Conservation (phyloP, 2,113 vertebrate genomes). For the Bombycilla garrulus region DNA sequence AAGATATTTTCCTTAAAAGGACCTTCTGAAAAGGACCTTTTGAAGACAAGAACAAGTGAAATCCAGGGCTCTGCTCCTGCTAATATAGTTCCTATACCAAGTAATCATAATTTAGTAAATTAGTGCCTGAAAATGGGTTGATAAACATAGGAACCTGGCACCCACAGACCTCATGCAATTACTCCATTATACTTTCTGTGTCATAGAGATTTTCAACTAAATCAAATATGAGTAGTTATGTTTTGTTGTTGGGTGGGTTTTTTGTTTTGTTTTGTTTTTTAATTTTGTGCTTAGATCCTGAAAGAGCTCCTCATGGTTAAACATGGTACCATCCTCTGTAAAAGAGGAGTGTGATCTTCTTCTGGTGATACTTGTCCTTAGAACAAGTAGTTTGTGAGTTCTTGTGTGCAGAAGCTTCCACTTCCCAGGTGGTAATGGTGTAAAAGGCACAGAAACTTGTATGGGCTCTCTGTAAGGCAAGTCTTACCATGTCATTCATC, state of each 20-base stretch:
- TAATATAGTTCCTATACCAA: slow-evolving; percentile 16
- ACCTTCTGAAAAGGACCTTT: background rate
- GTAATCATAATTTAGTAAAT: slow-evolving; percentile 41
- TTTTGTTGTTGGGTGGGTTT: rapidly evolving
- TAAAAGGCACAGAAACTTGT: background rate
- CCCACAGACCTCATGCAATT: background rate
- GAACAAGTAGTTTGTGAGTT: background rate
- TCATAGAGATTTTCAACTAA: background rate
- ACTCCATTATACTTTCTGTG: background rate
- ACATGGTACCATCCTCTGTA: background rate
- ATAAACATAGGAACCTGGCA: background rate
- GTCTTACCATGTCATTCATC: background rate
- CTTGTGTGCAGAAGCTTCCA: background rate
- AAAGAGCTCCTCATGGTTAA: background rate
- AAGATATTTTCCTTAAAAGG: background rate
- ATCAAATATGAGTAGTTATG: background rate
- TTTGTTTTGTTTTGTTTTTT: background rate
- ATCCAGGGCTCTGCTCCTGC: background rate
- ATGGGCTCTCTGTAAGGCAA: background rate
- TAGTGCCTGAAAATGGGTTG: slow-evolving; percentile 5
- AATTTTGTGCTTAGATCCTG: background rate
- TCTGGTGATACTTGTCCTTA: background rate
- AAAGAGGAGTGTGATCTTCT: background rate
- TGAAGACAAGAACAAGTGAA: background rate
- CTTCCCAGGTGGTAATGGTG: background rate